phyloP scores from a whole-genome alignment of 2,888 invertebrate genomes.

The Cinara cedri region DNA sequence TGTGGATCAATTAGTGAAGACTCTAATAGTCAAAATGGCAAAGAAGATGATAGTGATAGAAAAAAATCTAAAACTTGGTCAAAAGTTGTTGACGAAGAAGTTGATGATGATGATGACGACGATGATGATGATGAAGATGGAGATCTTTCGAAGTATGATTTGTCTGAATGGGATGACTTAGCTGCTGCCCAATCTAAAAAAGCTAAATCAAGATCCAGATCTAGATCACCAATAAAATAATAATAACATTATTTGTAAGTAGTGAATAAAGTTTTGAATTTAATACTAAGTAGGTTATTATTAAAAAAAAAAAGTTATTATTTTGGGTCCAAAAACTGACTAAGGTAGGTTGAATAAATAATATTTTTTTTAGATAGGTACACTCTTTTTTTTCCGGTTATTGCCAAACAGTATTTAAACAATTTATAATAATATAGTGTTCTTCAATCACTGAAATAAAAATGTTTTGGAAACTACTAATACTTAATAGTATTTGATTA shows the following conservation, averaged over 20 bases:
- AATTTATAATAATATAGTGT: too few species aligned
- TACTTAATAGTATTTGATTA: not conserved
- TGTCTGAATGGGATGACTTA: slow-evolving; percentile 69
- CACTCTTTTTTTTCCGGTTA: too few species aligned
- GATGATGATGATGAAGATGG: slow-evolving; percentile 69
- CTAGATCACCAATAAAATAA: slow-evolving; percentile 58
- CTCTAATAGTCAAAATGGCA: slow-evolving; percentile 59
- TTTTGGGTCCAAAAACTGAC: too few species aligned
- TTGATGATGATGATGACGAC: slow-evolving; percentile 64
- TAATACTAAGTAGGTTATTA: not conserved
- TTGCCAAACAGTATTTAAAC: too few species aligned
- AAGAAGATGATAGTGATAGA: slow-evolving; percentile 62
- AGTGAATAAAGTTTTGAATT: not conserved
- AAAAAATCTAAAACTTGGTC: slow-evolving; percentile 59
- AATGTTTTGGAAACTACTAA: too few species aligned
- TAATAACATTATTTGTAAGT: slow-evolving; percentile 43
- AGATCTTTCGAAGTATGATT: slow-evolving; percentile 78
- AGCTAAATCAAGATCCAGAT: slow-evolving; percentile 58
- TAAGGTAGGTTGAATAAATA: too few species aligned
- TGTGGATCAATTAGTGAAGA: slow-evolving; percentile 44
- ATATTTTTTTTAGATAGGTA: too few species aligned
- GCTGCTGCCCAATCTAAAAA: slow-evolving; percentile 58
- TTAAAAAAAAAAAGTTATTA: too few species aligned
- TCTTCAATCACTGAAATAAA: too few species aligned
- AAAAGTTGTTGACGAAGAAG: slow-evolving; percentile 63